Evolutionary conservation across 2,797 vertebrate genomes (phyloP), one percentile per base, ranked within the genome.

Genomic region (Euphonia xanthogaster): DNA sequence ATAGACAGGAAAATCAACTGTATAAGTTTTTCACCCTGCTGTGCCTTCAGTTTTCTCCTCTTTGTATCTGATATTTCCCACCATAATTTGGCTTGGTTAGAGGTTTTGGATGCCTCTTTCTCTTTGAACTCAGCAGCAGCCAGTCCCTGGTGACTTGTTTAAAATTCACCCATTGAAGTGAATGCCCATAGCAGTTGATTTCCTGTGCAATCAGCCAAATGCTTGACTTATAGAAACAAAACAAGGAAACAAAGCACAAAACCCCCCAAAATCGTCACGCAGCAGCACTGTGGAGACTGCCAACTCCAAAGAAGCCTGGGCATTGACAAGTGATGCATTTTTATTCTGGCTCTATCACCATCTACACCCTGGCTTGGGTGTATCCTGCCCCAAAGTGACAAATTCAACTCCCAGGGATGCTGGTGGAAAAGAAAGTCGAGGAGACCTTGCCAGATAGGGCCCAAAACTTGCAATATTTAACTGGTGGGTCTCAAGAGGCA

Each of bases 101-200:
- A 78, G 30, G 33, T 68, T 95, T 95, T 90, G 60, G 58, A 90
- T 78, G 62, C 54, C 58, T 84, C 39, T 47, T 80, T 90, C 65
- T 83, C 79, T 97, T 91, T 95, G 91, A 97, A 90, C 85, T 86
- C 70, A 55, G 86, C 73, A 86, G 76, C 82, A 94, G 82, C 35
- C 33, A n/a, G 85, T 90, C 94, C 79, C 88, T 55, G 58, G 66
- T 84, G 94, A 45, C 76, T 94, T 2, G 5, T 93, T 96, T 91
- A 81, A 78, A 88, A 42, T 87, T 89, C 1, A 0, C 48, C 84
- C 91, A 73, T 61, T 94, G 84, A 94, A 92, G 68, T 89, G 24
- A 90, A 91, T 89, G 85, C 68, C 68, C 37, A 55, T 10, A 88
- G 92, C 61, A 83, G 53, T 72, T 48, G 57, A 85, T 93, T 93